Conservation (phyloP, 2,888 invertebrate genomes). For the Stenodera caucasica region DNA sequence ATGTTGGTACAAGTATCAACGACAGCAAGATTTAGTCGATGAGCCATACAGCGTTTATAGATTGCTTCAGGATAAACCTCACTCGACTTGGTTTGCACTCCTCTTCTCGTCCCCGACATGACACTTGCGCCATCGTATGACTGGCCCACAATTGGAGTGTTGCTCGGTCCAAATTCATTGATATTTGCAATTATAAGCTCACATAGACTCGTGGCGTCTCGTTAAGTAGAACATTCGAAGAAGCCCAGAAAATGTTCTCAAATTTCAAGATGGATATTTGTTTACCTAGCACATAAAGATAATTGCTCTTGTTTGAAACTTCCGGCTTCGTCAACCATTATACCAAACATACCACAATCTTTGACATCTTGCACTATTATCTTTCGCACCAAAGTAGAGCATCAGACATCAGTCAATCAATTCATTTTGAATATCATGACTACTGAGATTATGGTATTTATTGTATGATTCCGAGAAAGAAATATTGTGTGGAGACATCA, state of each 20-base stretch:
- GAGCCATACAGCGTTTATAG: slow-evolving; percentile 10
- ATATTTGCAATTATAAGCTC: slow-evolving; percentile 13
- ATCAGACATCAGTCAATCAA: background rate
- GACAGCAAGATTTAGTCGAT: slow-evolving; percentile 8
- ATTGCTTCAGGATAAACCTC: slow-evolving; percentile 11
- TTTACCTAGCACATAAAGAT: background rate
- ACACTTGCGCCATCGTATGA: no score
- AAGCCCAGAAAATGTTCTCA: background rate
- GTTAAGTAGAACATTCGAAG: background rate
- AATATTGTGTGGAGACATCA: slow-evolving; percentile 31
- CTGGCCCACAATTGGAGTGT: no score
- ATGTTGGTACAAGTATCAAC: slow-evolving; percentile 11
- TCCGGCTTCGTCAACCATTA: background rate
- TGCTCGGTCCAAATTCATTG: slow-evolving; percentile 9
- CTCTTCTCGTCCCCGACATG: no score
- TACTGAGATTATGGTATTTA: background rate
- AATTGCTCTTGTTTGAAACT: background rate
- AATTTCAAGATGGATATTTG: background rate
- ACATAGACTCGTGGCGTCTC: slow-evolving; percentile 18
- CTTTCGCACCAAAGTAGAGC: background rate
- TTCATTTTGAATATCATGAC: background rate
- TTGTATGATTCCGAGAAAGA: slow-evolving; percentile 18
- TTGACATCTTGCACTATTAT: background rate
- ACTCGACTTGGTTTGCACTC: no score
- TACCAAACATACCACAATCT: background rate